Evolutionary conservation across 2,888 invertebrate species (phyloP), one percentile per base, ranked within the genome.

Genomic region (Osmoderma eremita): DNA sequence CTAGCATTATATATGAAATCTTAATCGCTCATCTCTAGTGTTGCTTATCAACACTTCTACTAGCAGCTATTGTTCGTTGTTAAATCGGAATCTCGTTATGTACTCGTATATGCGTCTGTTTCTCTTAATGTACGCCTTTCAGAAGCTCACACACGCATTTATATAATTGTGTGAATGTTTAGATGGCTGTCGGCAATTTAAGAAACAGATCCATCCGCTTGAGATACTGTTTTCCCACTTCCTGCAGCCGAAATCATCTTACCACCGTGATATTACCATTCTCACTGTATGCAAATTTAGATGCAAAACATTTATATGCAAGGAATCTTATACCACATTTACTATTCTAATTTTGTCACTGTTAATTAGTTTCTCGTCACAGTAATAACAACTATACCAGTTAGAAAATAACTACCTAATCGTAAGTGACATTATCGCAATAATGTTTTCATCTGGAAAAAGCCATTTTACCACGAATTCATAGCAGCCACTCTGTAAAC

Each of bases 11-110:
- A 15, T 30, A 13, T 36, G 53, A 38, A 15, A 38, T 17, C 38
- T 49, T 38, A 38, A 36, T 18, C 30, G 15, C 13, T 38, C n/a
- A 17, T 17, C 12, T n/a, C 36, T 53, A 1, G 30, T 30, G 10
- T 30, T 8, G 5, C 2, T 30, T 30, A 30, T 30, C 2, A 8
- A 18, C 18, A 36, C 12, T 18, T 53, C 15, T 38, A 38, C 15
- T 24, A 53, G n/a, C n/a, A n/a, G 38, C 53, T 38, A 53, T 53
- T 53, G 53, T 53, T 38, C 38, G 18, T 18, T 38, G 17, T 6
- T 15, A 53, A 18, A 53, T 53, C 18, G 18, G 4, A 10, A 53
- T 53, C 53, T 53, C 18, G 12, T 12, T 38, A 53, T 38, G 10
- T 6, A 30, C 10, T 1, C 1, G 6, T 30, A 30, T 2, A 1